phyloP scores from a whole-genome alignment of 2,113 vertebrate species.

The Lycaon pictus region DNA sequence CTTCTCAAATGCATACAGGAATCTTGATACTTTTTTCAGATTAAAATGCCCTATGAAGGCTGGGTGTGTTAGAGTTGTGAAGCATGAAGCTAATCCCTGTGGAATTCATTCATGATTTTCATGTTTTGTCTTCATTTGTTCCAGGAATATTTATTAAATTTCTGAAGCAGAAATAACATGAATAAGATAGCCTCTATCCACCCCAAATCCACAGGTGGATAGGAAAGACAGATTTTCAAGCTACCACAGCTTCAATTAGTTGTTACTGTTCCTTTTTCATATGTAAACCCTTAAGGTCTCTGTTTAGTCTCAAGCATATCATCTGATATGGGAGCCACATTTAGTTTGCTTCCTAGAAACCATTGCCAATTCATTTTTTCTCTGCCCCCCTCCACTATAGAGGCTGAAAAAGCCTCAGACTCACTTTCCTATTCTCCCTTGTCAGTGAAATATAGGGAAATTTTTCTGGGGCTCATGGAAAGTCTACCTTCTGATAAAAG shows the following conservation, averaged over 20 bases:
- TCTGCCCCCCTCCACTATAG: background rate
- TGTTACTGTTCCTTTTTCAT: background rate
- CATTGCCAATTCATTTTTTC: background rate
- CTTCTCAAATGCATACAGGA: background rate
- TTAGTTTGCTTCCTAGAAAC: background rate
- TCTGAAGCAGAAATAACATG: background rate
- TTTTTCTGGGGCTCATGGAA: background rate
- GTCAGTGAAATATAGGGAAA: background rate
- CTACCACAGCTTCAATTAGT: background rate
- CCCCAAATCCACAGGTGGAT: background rate
- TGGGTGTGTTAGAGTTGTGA: background rate
- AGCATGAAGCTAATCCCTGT: background rate
- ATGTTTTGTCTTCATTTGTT: conserved; percentile 1
- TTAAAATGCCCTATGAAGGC: background rate
- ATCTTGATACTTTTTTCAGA: background rate
- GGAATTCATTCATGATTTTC: background rate
- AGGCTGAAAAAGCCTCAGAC: background rate
- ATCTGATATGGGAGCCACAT: background rate
- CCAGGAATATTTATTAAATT: background rate
- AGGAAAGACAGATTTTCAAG: background rate
- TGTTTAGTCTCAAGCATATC: background rate
- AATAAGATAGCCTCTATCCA: background rate
- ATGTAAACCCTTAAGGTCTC: background rate
- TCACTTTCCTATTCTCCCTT: conserved; percentile 1
- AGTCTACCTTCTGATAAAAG: conserved; percentile 3